Evolutionary conservation across 2,888 invertebrate genomes (phyloP), one percentile per base, ranked within the genome.

Genomic region (Baronia brevicornis): DNA sequence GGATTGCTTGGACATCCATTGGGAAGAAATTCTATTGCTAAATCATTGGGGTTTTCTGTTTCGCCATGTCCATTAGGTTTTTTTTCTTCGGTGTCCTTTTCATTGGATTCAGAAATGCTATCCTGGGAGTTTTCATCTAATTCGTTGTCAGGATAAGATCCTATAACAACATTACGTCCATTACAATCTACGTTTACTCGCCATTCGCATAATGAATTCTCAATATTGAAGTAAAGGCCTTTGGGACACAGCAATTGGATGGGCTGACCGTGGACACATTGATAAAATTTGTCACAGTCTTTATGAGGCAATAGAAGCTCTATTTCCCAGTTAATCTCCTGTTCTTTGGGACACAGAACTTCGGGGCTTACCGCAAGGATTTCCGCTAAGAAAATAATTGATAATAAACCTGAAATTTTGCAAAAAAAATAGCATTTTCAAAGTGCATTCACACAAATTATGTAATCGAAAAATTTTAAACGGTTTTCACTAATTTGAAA

Each of bases 231-330:
- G 24, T 84, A 70, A 0, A 90, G 69, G 6, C 82, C 84, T 0
- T 60, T 46, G 1, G 87, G 86, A 45, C 91, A 91, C 0, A 55
- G 51, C 51, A 86, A 85, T 45, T 87, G 88, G 1, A 88, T 60
- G 0, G 87, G 89, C 0, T 73, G 45, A 2, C 88, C 90, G 41
- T 87, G 87, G 63, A 89, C 88, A 53, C 91, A 91, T 51, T 89
- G 89, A 32, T 90, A 79, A 60, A 88, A 91, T 52, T 86, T 89
- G 34, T 87, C 72, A 53, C 91, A 91, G 29, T 85, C 77, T 1
- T 69, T 75, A 27, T 82, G 80, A 10, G 84, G 84, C 0, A 89
- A 75, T 33, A 89, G 86, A 55, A 85, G 80, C 39, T 77, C 77
- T 9, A 72, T 63, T 9, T 44, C 41, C 71, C 74, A 74, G 42